Evolutionary conservation across 2,797 vertebrate genomes (phyloP).

Genomic region (Heterohyrax brucei): DNA sequence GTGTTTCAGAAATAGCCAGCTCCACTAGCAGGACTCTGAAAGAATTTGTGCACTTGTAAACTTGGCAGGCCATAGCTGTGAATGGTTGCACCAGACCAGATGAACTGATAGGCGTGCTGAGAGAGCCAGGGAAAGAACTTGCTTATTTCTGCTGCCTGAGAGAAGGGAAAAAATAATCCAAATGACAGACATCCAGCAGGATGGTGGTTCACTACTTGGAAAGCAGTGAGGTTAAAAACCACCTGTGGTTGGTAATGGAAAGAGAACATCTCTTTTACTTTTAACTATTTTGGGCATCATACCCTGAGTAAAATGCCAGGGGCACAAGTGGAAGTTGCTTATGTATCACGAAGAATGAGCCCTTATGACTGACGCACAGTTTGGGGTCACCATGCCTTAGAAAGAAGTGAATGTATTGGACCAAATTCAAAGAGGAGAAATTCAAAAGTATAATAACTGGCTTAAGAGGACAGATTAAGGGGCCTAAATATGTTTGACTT

Average conservation of each 20-base stretch:
- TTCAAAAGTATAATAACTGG: constrained; percentile 73
- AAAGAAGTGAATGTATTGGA: constrained; percentile 64
- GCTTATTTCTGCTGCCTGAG: constrained; percentile 81
- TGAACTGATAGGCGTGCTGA: constrained; percentile 79
- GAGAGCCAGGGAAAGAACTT: constrained; percentile 83
- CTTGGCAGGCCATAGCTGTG: constrained; percentile 77
- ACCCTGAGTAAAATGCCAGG: constrained; percentile 72
- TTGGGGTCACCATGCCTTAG: constrained; percentile 44
- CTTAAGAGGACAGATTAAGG: constrained; percentile 77
- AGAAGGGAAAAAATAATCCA: constrained; percentile 80
- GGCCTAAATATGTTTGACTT: constrained; percentile 81
- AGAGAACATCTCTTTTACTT: constrained; percentile 70
- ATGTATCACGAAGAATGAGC: constrained; percentile 72
- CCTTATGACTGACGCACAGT: constrained; percentile 42
- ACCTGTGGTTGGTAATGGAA: constrained; percentile 86
- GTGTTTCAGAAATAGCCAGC: constrained; percentile 54
- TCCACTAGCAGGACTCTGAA: constrained; percentile 40
- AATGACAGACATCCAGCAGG: constrained; percentile 80
- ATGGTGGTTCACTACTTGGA: constrained; percentile 82
- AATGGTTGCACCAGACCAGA: constrained; percentile 80
- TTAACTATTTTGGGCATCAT: constrained; percentile 77
- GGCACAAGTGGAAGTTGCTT: constrained; percentile 80
- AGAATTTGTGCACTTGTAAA: constrained; percentile 83
- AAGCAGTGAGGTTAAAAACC: constrained; percentile 78
- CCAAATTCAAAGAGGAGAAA: constrained; percentile 76